Base-by-base conservation (phyloP, 2,797 vertebrate genomes). In the Danio albolineatus region DNA sequence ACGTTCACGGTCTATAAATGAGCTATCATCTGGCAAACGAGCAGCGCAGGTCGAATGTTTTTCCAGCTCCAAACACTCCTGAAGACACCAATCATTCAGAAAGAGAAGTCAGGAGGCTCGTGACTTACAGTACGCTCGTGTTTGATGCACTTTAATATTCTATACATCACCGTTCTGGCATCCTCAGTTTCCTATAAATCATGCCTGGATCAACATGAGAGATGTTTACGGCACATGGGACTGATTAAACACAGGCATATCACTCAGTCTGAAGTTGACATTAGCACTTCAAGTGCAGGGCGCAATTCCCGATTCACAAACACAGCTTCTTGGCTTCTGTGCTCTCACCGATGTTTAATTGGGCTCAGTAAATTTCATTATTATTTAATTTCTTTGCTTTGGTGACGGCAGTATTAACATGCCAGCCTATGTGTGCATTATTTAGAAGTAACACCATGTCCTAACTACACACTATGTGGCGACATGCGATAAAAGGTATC, bases 181-280 rank as follows among this genome's bases (percentile, higher is more conserved):
- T 39, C n/a, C 5, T 38, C 62, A 51, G 4, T 78, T 39, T 65
- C 4, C 2, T 41, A 36, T 49, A 67, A 67, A 67, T 16, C 14
- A 14, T 36, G 65, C 65, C 65, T 67, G 13, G 21, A 67, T 76
- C 62, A 53, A 72, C 77, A 72, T 8, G 14, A 71, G 14, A 49
- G n/a, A 65, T 5, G 16, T 57, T 54, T 51, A 59, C 6, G 57
- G 51, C 5, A 43, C 13, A 21, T 16, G 79, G 51, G 16, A 80
- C 28, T 38, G 51, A 64, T 51, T 62, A 69, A 5, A 0, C 62
- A 53, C 51, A 59, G 70, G 65, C 60, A 17, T 75, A 70, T 53
- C 66, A 71, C 56, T 16, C 64, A 36, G 14, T 75, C 70, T 64
- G 74, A 71, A 64, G 44, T 49, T 64, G 43, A 10, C 10, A 13